Percentiles rank a stretch among this genome's conserved stretches.
Conservation (phyloP, 1,140 invertebrate genomes). For the Megalonaias nervosa region DNA sequence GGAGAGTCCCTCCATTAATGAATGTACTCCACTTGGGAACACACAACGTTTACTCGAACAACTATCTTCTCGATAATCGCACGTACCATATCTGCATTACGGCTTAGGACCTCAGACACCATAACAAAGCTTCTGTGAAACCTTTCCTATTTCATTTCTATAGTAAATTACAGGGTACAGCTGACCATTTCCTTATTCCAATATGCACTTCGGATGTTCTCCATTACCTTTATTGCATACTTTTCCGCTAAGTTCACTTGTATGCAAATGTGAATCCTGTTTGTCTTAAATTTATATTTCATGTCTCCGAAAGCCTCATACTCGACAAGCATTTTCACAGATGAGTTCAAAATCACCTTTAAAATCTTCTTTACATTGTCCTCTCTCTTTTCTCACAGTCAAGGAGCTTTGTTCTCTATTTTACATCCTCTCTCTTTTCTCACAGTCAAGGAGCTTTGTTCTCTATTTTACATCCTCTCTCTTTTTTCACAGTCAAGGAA, state of each 20-base stretch:
- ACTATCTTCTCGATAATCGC: conserved; percentile 25
- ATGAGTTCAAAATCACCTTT: background rate
- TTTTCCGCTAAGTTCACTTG: background rate
- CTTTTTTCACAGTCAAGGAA: background rate
- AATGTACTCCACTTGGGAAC: conserved; percentile 23
- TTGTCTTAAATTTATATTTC: conserved; percentile 13
- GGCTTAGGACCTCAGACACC: conserved; percentile 28
- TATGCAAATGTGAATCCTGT: background rate
- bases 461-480: background rate
- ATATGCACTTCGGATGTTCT: conserved; percentile 22
- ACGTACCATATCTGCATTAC: conserved; percentile 27
- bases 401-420: conserved; percentile 1
- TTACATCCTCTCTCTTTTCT: background rate
- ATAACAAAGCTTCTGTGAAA: conserved; percentile 24
- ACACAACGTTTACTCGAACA: conserved; percentile 4
- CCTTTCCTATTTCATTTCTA: background rate
- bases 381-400: background rate
- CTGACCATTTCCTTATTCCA: conserved; percentile 8
- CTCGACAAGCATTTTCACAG: background rate
- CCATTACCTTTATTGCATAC: conserved; percentile 1
- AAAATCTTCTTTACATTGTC: background rate
- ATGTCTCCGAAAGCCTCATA: background rate
- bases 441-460: conserved; percentile 1
- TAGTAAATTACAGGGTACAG: conserved; percentile 14
- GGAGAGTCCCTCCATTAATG: conserved; percentile 47